Percentiles rank a stretch among this genome's conserved stretches.
Evolutionary conservation across 1,140 invertebrate species (phyloP).

Genomic region (Trypoxylus dichotomus): DNA sequence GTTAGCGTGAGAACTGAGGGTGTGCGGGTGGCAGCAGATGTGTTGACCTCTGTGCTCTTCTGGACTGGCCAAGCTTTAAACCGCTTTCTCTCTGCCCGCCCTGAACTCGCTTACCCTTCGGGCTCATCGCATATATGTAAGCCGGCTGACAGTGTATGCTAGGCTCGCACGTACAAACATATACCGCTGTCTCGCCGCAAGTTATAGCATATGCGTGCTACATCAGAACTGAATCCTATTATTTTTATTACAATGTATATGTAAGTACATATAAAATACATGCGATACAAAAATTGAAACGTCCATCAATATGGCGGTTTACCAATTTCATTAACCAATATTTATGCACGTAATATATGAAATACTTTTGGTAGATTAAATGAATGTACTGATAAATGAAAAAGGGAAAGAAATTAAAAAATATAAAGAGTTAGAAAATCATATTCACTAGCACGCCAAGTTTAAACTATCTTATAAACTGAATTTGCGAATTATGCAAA

Average conservation of each 20-base stretch:
- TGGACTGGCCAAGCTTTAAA: neutral
- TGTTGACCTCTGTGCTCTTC: slow-evolving; percentile 5
- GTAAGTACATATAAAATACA: neutral
- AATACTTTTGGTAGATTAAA: no score
- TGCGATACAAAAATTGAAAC: neutral
- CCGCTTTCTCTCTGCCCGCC: neutral
- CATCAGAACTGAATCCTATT: neutral
- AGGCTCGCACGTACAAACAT: neutral
- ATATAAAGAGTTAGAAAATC: no score
- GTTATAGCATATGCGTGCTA: slow-evolving; percentile 10
- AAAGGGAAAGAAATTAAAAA: no score
- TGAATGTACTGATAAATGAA: no score
- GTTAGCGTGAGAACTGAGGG: slow-evolving; percentile 4
- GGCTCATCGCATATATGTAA: slow-evolving; percentile 12
- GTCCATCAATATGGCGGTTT: no score
- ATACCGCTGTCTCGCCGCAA: slow-evolving; percentile 10
- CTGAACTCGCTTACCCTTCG: slow-evolving; percentile 15
- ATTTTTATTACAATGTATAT: slow-evolving; percentile 9
- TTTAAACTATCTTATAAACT: no score
- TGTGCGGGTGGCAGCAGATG: slow-evolving; percentile 22
- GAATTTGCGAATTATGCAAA: no score
- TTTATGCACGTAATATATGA: no score
- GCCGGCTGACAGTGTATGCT: neutral
- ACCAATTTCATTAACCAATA: no score
- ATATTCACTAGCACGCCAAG: no score